phyloP scores from a whole-genome alignment of 2,888 invertebrate species.

The Zygogramma bicolorata region DNA sequence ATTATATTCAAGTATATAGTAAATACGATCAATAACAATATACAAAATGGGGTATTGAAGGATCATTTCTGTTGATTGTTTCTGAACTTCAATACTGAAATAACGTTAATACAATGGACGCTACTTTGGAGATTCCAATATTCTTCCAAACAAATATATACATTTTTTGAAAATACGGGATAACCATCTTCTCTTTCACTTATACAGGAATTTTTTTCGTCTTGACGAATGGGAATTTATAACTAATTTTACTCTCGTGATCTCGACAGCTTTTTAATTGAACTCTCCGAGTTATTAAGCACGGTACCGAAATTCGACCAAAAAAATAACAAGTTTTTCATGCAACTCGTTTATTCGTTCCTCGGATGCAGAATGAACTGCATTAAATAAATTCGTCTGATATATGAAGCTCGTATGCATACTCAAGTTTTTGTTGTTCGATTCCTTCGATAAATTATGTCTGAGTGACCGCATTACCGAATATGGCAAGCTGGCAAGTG shows the following conservation, averaged over 20 bases:
- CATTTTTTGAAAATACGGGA: too few relatives aligned
- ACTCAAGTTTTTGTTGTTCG: conserved; percentile 5
- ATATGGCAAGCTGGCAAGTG: conserved; percentile 37
- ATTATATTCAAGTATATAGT: too few relatives aligned
- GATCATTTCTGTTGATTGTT: too few relatives aligned
- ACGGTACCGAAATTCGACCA: background rate
- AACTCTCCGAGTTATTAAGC: conserved; percentile 1
- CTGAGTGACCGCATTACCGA: conserved; percentile 40
- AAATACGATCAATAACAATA: too few relatives aligned
- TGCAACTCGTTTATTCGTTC: background rate
- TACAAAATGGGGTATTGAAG: too few relatives aligned
- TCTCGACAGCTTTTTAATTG: conserved; percentile 11
- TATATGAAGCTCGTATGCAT: conserved; percentile 9
- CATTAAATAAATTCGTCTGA: background rate
- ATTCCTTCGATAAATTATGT: conserved; percentile 19
- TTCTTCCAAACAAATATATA: too few relatives aligned
- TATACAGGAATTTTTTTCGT: background rate
- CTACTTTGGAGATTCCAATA: too few relatives aligned
- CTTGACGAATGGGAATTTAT: background rate
- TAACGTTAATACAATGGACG: too few relatives aligned
- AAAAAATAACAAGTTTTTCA: conserved; percentile 5
- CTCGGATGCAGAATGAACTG: background rate
- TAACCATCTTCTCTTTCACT: too few relatives aligned
- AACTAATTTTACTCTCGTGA: background rate
- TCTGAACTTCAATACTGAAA: too few relatives aligned